Evolutionary conservation across 2,797 vertebrate species (phyloP).

Genomic region (Glossophaga mutica): DNA sequence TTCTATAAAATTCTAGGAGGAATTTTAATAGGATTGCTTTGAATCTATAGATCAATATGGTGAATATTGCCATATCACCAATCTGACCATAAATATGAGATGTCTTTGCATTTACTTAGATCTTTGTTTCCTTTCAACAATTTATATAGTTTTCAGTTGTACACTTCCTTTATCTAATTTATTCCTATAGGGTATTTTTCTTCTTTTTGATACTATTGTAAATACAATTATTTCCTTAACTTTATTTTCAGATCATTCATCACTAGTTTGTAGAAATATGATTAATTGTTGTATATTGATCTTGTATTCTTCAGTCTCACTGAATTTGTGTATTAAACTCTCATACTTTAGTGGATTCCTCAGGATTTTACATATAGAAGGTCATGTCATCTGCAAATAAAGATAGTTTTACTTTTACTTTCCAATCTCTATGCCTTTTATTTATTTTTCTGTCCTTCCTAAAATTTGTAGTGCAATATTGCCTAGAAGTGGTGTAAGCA

Average conservation of each 20-base stretch:
- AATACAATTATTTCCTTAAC: no score
- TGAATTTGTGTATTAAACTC: background rate
- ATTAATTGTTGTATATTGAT: background rate
- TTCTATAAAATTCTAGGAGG: background rate
- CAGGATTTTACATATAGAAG: background rate
- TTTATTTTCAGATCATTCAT: no score
- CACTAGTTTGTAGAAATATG: no score
- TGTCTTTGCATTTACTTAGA: background rate
- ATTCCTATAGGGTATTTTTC: background rate
- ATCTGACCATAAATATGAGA: background rate
- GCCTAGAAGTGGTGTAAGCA: background rate
- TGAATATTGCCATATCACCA: background rate
- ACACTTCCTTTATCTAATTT: background rate
- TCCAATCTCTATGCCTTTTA: background rate
- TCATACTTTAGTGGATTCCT: background rate
- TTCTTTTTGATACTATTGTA: background rate
- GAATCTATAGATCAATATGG: background rate
- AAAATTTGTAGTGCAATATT: background rate
- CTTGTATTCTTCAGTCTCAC: background rate
- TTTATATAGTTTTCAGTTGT: background rate
- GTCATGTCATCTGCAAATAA: background rate
- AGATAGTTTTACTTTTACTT: background rate
- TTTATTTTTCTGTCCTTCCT: background rate
- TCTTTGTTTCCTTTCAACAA: background rate
- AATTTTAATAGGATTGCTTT: background rate